Conservation (phyloP, 2,113 vertebrate species). For the Stigmatopora nigra region DNA sequence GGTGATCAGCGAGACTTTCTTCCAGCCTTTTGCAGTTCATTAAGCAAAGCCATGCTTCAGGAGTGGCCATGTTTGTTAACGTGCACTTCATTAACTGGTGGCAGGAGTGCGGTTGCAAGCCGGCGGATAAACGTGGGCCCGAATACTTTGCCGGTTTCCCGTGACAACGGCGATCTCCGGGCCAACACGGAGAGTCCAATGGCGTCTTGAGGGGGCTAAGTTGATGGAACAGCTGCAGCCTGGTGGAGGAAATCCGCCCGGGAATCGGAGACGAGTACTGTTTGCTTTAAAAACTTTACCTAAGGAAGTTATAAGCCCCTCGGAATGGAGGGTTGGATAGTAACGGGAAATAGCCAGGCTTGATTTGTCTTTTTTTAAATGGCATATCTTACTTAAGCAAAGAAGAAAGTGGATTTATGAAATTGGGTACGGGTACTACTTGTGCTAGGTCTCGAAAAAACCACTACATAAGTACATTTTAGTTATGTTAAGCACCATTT, state of each 20-base stretch:
- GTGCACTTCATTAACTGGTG: slow-evolving; percentile 59
- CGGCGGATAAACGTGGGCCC: slow-evolving; percentile 37
- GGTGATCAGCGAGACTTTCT: slow-evolving; percentile 9
- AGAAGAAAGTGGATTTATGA: no score
- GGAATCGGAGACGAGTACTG: slow-evolving; percentile 23
- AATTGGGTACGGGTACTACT: no score
- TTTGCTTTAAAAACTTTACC: slow-evolving; percentile 17
- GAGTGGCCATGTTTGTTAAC: slow-evolving; percentile 36
- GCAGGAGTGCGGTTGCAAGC: slow-evolving; percentile 43
- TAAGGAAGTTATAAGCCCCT: slow-evolving; percentile 9
- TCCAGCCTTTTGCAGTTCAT: slow-evolving; percentile 36
- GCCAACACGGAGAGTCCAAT: slow-evolving; percentile 40
- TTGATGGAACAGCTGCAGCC: slow-evolving; percentile 46
- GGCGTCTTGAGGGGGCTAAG: slow-evolving; percentile 31
- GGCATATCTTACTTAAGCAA: no score
- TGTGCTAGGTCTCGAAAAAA: no score
- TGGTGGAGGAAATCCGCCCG: slow-evolving; percentile 33
- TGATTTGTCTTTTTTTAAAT: slow-evolving; percentile 11
- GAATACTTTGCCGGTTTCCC: slow-evolving; percentile 49
- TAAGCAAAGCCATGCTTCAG: slow-evolving; percentile 53
- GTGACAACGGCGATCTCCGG: slow-evolving; percentile 51
- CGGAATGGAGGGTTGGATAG: neutral
- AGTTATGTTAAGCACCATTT: no score
- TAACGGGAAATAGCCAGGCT: slow-evolving; percentile 15
- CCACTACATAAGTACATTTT: no score